These are phyloP conservation scores for Sarcoramphus papa DNA, from an alignment of 2,797 vertebrate species.

Conservation along the genomic window DNA sequence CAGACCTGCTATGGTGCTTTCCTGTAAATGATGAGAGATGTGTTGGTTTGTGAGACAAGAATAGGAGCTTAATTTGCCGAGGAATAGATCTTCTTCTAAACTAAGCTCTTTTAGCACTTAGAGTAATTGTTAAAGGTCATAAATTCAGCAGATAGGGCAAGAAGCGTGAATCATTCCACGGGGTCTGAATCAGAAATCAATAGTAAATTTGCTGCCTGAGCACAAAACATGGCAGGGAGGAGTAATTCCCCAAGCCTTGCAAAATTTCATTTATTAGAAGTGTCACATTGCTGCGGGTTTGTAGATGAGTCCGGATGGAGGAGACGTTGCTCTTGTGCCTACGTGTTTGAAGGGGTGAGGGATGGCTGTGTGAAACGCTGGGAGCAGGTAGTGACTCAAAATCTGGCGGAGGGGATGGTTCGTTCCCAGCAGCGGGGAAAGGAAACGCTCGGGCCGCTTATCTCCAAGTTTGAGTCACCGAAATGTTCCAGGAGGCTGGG, in stretches of 20 bases:
- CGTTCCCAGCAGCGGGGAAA: neutral
- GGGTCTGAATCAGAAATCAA: slow-evolving; percentile 69
- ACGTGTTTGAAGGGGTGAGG: neutral
- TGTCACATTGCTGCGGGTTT: neutral
- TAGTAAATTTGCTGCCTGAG: slow-evolving; percentile 71
- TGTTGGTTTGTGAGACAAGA: slow-evolving; percentile 17
- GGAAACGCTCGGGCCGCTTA: neutral
- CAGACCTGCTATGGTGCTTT: neutral
- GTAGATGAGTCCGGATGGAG: neutral
- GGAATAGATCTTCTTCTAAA: slow-evolving; percentile 54
- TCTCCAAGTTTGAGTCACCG: neutral
- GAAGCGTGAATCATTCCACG: slow-evolving; percentile 37
- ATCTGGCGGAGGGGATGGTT: neutral
- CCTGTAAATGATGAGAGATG: slow-evolving; percentile 23
- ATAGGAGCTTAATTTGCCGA: slow-evolving; percentile 49
- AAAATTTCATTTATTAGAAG: slow-evolving; percentile 45
- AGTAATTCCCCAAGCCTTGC: slow-evolving; percentile 54
- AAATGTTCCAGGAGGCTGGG: neutral
- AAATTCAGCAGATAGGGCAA: slow-evolving; percentile 42
- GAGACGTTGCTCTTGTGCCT: neutral
- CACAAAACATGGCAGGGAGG: slow-evolving; percentile 46
- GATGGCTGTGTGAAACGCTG: neutral
- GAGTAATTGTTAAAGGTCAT: slow-evolving; percentile 67
- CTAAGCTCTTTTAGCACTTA: slow-evolving; percentile 50
- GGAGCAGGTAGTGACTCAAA: slow-evolving; percentile 24